Conservation (phyloP, 2,113 vertebrate genomes). For the Terrapene triunguis region DNA sequence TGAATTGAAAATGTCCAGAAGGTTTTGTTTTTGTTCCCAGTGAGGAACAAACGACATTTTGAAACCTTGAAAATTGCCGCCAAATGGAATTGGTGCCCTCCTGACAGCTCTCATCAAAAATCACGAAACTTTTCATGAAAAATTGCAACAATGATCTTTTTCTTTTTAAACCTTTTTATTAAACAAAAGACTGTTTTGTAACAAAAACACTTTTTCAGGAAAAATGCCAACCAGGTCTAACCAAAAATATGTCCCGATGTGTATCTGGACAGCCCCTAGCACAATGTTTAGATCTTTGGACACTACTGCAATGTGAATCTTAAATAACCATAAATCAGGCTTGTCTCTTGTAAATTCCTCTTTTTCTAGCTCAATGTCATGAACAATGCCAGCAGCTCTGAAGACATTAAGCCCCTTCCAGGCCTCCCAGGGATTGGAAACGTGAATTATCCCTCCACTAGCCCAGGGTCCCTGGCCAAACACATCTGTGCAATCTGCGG, state of each 20-base stretch:
- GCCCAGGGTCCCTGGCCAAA: constrained; percentile 92
- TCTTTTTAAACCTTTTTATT: neutral
- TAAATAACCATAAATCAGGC: neutral
- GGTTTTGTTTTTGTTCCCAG: neutral
- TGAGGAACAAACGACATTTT: neutral
- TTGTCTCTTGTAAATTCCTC: neutral
- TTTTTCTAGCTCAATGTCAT: constrained; percentile 87
- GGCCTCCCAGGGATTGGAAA: constrained; percentile 87
- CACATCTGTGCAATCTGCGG: constrained; percentile 98
- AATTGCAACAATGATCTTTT: neutral
- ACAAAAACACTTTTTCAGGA: neutral
- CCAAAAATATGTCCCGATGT: neutral
- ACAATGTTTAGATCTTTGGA: neutral
- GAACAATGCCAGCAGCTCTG: constrained; percentile 88
- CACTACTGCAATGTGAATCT: neutral
- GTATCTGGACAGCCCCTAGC: neutral
- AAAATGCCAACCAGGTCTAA: neutral
- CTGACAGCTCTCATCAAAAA: neutral
- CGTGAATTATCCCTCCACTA: constrained; percentile 90
- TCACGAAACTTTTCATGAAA: neutral
- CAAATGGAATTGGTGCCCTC: neutral
- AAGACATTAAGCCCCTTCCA: constrained; percentile 93
- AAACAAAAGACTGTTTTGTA: neutral
- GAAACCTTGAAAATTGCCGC: neutral
- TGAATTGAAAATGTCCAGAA: neutral